Percentiles rank a stretch among this genome's conserved stretches.
phyloP scores from a whole-genome alignment of 2,888 invertebrate genomes.

The Chrysotoxum bicinctum region DNA sequence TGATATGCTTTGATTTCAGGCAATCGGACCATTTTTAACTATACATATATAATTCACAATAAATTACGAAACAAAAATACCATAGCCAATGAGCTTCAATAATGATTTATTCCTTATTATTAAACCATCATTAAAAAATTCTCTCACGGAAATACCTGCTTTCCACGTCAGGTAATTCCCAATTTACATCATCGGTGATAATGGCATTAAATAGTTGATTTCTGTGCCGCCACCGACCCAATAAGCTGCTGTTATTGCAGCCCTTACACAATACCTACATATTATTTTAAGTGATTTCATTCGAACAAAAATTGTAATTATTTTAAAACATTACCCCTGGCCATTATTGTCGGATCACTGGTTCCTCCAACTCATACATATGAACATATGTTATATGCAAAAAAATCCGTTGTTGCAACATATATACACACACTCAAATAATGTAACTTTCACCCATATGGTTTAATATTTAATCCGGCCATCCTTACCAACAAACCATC shows the following conservation, averaged over 20 bases:
- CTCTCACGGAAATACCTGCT: not conserved
- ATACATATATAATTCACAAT: conserved; percentile 1
- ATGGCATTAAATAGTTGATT: conserved; percentile 31
- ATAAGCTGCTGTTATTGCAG: conserved; percentile 8
- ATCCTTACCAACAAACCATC: conserved; percentile 21
- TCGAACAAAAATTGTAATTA: conserved; percentile 45
- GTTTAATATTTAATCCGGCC: conserved; percentile 48
- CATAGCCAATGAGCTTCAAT: not conserved
- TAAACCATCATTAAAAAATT: conserved; percentile 19
- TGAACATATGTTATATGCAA: not conserved
- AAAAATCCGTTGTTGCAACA: not conserved
- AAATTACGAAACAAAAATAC: conserved; percentile 4
- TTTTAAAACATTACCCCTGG: conserved; percentile 57
- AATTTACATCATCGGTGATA: conserved; percentile 31
- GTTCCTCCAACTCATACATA: not conserved
- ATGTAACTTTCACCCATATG: conserved; percentile 10
- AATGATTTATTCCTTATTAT: conserved; percentile 30
- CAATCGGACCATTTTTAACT: not conserved
- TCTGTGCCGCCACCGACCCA: not conserved
- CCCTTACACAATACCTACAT: not conserved
- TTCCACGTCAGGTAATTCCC: conserved; percentile 21
- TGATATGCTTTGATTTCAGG: not conserved
- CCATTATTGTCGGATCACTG: conserved; percentile 47
- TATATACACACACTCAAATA: not conserved
- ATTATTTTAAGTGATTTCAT: conserved; percentile 47